A percentile compares a stretch with the other conserved stretches of the same genome.
Evolutionary conservation across 2,888 invertebrate genomes (phyloP).

Genomic region (Gortyna flavago): DNA sequence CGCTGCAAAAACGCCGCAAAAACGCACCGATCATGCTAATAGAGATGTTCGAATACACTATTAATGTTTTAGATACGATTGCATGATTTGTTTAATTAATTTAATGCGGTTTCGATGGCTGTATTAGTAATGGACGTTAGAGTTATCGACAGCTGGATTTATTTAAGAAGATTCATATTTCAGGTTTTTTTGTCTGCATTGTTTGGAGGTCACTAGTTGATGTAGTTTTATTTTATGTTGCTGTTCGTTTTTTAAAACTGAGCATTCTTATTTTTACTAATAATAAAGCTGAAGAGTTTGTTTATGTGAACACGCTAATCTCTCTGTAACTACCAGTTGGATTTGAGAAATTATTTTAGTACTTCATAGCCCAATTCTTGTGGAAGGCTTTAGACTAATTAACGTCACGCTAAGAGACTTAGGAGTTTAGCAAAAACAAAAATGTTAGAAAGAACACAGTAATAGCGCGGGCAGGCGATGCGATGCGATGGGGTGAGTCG

Average conservation of each 20-base stretch:
- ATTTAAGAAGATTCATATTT: background rate
- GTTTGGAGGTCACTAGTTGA: background rate
- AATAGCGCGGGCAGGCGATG: background rate
- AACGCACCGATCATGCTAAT: constrained; percentile 59
- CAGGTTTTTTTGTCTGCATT: background rate
- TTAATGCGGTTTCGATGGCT: constrained; percentile 6
- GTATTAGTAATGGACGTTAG: constrained; percentile 11
- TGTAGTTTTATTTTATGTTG: background rate
- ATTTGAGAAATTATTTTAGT: background rate
- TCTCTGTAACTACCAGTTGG: background rate
- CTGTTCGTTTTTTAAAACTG: too few species aligned
- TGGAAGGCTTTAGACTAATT: background rate
- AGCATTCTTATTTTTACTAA: background rate
- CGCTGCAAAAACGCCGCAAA: constrained; percentile 49
- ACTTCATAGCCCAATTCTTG: background rate
- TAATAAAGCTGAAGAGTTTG: background rate
- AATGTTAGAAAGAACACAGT: background rate
- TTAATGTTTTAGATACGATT: constrained; percentile 17
- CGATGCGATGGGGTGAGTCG: background rate
- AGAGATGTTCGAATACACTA: constrained; percentile 55
- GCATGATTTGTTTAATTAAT: constrained; percentile 34
- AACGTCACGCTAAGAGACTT: background rate
- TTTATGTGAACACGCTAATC: background rate
- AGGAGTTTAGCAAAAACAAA: background rate
- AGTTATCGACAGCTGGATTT: background rate